Evolutionary conservation across 2,113 vertebrate genomes (phyloP), one percentile per base, ranked within the genome.

Genomic region (Otus sunia): DNA sequence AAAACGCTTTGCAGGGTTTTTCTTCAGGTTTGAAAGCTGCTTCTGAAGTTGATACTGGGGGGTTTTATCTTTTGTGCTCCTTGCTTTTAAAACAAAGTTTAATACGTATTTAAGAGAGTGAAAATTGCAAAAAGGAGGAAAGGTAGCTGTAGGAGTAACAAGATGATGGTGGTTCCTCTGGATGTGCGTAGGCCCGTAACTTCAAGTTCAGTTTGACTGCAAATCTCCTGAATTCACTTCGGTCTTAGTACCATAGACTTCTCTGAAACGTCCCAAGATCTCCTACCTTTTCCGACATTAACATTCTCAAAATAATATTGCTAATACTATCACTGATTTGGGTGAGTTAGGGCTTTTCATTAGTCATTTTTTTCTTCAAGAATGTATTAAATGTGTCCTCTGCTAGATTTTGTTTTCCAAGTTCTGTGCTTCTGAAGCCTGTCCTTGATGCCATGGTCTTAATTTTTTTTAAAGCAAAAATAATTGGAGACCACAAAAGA

Each of bases 391-490:
- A 69, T n/a, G 14, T 80, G 36, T 63, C 45, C 47, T 67, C 88
- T 94, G 55, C 49, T 77, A 2, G 18, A 12, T 64, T 90, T 93
- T 90, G 29, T 41, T 94, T 96, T 92, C 29, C 69, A 21, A 59
- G 75, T 87, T 94, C 84, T 90, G 52, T 39, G 56, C 94, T 95
- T 76, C 34, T 74, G 58, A 92, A 97, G 92, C 62, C 79, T 74
- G 60, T 47, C 77, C 83, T 71, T 60, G 74, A 73, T 81, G 62
- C 36, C 73, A 78, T 22, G 6, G 56, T 47, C 59, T 22, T 47
- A 5, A 12, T 15, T 41, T 8, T 36, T 92, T 82, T 86, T n/a
- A 43, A 88, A 83, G 75, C 36, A 86, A 80, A 89, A 92, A 43
- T 88, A 79, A 36, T 59, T 94, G 72, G 64, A 96, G 71, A 88